phyloP scores from a whole-genome alignment of 2,113 vertebrate species.

The Pedetes capensis region DNA sequence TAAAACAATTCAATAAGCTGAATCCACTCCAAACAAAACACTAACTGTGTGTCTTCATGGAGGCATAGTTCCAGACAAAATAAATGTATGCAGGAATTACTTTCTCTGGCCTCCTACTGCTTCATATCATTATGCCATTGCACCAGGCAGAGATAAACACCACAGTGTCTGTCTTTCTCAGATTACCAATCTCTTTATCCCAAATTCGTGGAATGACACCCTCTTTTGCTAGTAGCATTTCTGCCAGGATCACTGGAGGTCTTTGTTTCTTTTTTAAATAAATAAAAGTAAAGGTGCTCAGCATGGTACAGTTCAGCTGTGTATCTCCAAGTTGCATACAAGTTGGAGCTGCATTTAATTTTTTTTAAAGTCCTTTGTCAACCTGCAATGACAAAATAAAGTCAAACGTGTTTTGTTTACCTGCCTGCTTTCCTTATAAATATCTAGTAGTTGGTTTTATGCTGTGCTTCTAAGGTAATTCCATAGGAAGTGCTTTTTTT shows the following conservation, averaged over 20 bases:
- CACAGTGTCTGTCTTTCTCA: slow-evolving; percentile 37
- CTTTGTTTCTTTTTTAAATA: slow-evolving; percentile 54
- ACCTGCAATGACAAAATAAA: neutral
- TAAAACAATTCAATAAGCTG: slow-evolving; percentile 63
- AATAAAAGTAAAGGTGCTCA: slow-evolving; percentile 50
- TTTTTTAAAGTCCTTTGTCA: slow-evolving; percentile 37
- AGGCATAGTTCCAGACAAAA: neutral
- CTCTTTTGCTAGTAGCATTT: neutral
- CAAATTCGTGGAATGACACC: neutral
- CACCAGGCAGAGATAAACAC: slow-evolving; percentile 69
- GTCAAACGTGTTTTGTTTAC: neutral
- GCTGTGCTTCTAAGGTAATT: neutral
- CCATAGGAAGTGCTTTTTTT: neutral
- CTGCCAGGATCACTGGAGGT: neutral
- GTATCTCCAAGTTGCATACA: neutral
- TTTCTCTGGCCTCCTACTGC: slow-evolving; percentile 25
- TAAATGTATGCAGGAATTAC: slow-evolving; percentile 47
- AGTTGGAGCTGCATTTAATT: slow-evolving; percentile 38
- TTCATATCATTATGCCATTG: slow-evolving; percentile 48
- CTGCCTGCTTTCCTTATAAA: neutral
- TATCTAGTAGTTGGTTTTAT: neutral
- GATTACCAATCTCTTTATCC: slow-evolving; percentile 57
- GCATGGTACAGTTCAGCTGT: slow-evolving; percentile 29
- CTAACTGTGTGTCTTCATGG: slow-evolving; percentile 21
- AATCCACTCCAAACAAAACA: slow-evolving; percentile 41